Evolutionary conservation across 2,113 vertebrate species (phyloP).

Genomic region (Brienomyrus longianalis): DNA sequence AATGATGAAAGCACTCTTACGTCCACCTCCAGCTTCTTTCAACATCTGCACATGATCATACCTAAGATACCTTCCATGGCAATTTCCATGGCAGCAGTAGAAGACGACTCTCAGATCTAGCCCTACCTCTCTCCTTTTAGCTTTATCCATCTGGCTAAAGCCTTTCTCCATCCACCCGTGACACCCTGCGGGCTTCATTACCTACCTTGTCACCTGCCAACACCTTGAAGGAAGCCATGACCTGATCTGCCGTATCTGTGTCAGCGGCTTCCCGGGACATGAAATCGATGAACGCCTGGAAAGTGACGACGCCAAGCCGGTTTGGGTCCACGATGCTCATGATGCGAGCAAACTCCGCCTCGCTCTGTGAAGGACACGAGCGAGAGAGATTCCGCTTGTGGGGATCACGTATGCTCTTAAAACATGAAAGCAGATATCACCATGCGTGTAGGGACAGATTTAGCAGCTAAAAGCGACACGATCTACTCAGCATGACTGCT

Average conservation of each 20-base stretch:
- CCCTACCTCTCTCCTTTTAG: neutral
- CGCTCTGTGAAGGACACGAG: conserved; percentile 66
- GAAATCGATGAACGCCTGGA: conserved; percentile 98
- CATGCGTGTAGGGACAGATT: neutral
- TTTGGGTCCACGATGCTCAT: conserved; percentile 99
- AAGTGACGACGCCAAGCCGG: conserved; percentile 85
- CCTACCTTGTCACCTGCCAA: conserved; percentile 93
- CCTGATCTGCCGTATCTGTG: conserved; percentile 95
- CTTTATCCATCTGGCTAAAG: neutral
- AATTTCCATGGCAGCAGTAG: neutral
- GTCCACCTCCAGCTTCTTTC: neutral
- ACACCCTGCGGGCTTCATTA: neutral
- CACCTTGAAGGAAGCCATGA: conserved; percentile 97
- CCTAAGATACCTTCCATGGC: neutral
- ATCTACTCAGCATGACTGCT: neutral
- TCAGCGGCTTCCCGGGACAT: conserved; percentile 96
- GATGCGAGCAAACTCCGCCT: conserved; percentile 94
- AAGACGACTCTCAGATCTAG: neutral
- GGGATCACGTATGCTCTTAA: neutral
- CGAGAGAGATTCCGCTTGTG: conserved; percentile 18
- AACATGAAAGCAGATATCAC: neutral
- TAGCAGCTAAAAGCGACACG: neutral
- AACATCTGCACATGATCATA: neutral
- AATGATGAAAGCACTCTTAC: neutral
- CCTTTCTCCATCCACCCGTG: neutral